Evolutionary conservation across 1,140 invertebrate species (phyloP).

Genomic region (Dolichoris vasculosae): DNA sequence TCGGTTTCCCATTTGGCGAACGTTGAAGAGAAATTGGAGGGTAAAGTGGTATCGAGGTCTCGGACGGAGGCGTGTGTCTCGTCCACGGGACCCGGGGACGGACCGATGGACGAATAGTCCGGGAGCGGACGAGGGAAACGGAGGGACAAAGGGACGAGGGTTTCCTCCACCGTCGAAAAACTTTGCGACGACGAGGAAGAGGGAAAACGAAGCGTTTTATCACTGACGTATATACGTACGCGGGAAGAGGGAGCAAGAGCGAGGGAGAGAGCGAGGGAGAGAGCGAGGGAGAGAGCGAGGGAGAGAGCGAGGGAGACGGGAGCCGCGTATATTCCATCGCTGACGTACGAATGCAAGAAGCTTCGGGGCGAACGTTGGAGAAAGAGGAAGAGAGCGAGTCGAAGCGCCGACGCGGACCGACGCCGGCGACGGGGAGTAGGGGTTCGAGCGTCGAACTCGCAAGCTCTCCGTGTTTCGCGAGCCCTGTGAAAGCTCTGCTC

Average conservation of each 20-base stretch:
- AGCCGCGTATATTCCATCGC: neutral
- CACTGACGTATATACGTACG: neutral
- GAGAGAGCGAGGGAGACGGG: neutral
- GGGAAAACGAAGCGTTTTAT: neutral
- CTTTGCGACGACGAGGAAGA: no score
- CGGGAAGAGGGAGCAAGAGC: neutral
- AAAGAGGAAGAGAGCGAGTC: constrained; percentile 44
- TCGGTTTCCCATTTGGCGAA: no score
- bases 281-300: neutral
- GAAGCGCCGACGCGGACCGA: neutral
- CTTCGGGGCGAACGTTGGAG: neutral
- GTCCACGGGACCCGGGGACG: no score
- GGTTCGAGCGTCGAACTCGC: constrained; percentile 51
- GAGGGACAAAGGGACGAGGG: no score
- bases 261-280: neutral
- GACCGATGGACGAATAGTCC: no score
- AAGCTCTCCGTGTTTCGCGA: constrained; percentile 60
- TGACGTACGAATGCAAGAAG: constrained; percentile 15
- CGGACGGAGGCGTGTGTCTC: no score
- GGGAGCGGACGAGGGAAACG: no score
- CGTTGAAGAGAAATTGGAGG: no score
- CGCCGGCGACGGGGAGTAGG: constrained; percentile 45
- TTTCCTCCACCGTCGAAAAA: no score
- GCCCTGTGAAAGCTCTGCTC: constrained; percentile 58
- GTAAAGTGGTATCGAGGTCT: no score